phyloP scores from a whole-genome alignment of 2,113 vertebrate genomes.

The Aplodontia rufa region DNA sequence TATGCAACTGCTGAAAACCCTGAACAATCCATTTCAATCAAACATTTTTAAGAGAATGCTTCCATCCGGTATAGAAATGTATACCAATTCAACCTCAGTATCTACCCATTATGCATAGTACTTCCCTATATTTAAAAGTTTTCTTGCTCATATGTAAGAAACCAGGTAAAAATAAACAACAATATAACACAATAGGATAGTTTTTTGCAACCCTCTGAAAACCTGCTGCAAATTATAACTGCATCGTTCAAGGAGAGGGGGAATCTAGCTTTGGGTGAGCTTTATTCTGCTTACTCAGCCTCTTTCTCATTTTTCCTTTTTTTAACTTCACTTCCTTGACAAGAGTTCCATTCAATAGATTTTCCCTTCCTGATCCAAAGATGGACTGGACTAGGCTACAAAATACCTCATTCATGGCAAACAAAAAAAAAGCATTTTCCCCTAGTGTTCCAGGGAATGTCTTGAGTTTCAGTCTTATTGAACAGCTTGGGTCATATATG shows the following conservation, averaged over 20 bases:
- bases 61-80: slow-evolving; percentile 19
- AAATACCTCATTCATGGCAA: neutral
- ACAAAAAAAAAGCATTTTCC: neutral
- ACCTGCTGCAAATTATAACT: neutral
- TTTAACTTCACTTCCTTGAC: neutral
- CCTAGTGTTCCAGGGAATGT: neutral
- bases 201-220: neutral
- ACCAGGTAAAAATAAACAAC: neutral
- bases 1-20: slow-evolving; percentile 64
- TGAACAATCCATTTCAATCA: slow-evolving; percentile 59
- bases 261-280: neutral
- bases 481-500: neutral
- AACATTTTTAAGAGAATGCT: slow-evolving; percentile 17
- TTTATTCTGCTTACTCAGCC: neutral
- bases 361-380: neutral
- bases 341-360: neutral
- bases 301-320: neutral
- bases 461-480: neutral
- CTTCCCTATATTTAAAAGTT: slow-evolving; percentile 14
- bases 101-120: neutral
- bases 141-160: neutral
- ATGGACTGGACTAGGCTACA: neutral
- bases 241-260: neutral
- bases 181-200: neutral
- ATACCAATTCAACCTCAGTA: neutral